Evolutionary conservation across 2,888 invertebrate genomes (phyloP), one percentile per base, ranked within the genome.

Genomic region (Dolichomitus sp.): DNA sequence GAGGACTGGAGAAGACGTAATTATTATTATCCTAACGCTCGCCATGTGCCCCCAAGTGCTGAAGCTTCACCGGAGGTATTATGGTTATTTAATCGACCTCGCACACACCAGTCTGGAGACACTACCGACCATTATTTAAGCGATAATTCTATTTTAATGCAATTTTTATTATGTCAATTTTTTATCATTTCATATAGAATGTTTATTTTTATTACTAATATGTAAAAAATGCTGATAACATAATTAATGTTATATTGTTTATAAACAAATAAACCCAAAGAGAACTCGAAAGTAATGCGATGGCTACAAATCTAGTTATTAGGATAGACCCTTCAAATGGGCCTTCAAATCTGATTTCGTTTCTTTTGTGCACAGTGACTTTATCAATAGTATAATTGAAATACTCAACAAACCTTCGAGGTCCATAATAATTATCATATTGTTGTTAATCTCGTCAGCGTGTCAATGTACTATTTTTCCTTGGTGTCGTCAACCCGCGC

Each of bases 1-100:
- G 85, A 83, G 84, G 85, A 87, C 84, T 81, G 30, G n/a, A 27
- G 68, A 68, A 68, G 68, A 76, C 76, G 48, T 76, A 86, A 86
- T 87, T 86, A 88, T 91, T 89, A 91, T 91, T 90, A 90, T 89
- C 87, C 87, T 87, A 89, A 89, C 88, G 88, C 81, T 11, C 17
- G 82, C 74, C 68, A 52, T 37, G 42, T 75, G 54, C 33, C 42
- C 54, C 33, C 40, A 23, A 75, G 75, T 75, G 75, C 57, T 42
- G 30, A 45, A 65, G 33, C 42, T 30, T 27, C 42, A 30, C 75
- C 54, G n/a, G 23, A 19, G 45, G 40, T 42, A 30, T 30, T 17
- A 66, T 27, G 23, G 37, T 65, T 37, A 52, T 65, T 75, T 57
- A 66, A 66, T 75, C 40, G 54, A 27, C 66, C 52, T 42, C 65